Evolutionary conservation across 2,797 vertebrate species (phyloP), one percentile per base, ranked within the genome.

Genomic region (Cercopithecus hamlyni): DNA sequence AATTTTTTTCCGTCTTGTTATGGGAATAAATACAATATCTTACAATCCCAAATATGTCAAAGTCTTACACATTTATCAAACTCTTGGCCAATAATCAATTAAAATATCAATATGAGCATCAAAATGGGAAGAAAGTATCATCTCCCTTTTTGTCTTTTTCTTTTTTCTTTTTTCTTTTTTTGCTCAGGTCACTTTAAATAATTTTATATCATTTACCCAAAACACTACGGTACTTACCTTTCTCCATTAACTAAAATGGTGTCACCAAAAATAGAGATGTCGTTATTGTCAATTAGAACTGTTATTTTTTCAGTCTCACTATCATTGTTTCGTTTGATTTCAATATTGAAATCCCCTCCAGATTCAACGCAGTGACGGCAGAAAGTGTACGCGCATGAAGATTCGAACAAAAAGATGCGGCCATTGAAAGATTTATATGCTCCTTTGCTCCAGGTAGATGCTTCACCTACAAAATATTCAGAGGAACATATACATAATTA

Each of bases 381-480:
- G 81, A 98, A 97, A 22, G 97, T 98, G 77, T 99, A 98, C 0
- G 94, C n/a, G 87, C 99, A 99, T 2, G 98, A 91, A 11, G 99
- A 99, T 30, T 97, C 97, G 26, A 99, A 94, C 24, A 99, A 98
- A 97, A 98, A 99, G 64, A 93, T 50, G 0, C 17, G 86, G 41
- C 97, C 97, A 0, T 97, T 98, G 94, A 99, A 99, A 33, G 98
- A 96, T 97, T 98, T 97, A 57, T 99, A 83, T 0, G 98, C 89
- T 2, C 99, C 99, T 3, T 98, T 99, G 91, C 99, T 99, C 72
- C 98, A 99, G 0, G 99, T 99, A 87, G 92, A 98, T 90, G 98
- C 99, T 77, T 98, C 98, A 81, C 98, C 99, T 99, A 96, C 41
- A 85, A 92, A 72, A 90, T 2, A 89, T 84, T 79, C 61, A 87